These are phyloP conservation scores for Alentia gelatinosa DNA, from an alignment of 2,888 invertebrate species.

Conservation along the genomic window DNA sequence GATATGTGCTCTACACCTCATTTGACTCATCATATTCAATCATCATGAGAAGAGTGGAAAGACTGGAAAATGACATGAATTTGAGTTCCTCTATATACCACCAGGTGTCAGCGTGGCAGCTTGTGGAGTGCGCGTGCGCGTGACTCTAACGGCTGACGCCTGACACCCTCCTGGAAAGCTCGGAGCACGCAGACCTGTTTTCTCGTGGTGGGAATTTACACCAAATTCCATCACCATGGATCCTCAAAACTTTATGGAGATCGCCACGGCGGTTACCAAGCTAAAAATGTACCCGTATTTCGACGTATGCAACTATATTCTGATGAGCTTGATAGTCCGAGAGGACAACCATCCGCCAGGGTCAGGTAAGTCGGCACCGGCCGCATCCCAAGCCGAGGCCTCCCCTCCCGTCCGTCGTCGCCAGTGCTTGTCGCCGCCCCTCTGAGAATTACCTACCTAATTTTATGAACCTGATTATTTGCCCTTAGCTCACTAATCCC, in stretches of 20 bases:
- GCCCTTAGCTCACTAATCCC: too few species aligned
- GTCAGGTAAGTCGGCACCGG: conserved; percentile 63
- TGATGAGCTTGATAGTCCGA: conserved; percentile 95
- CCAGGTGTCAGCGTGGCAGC: background rate
- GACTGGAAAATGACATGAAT: too few species aligned
- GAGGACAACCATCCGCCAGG: conserved; percentile 85
- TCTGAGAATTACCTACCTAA: too few species aligned
- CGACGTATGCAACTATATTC: conserved; percentile 97
- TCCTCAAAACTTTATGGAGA: conserved; percentile 83
- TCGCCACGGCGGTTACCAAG: conserved; percentile 99
- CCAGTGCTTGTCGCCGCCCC: background rate
- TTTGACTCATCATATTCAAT: too few species aligned
- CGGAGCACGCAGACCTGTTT: background rate
- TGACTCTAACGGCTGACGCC: background rate
- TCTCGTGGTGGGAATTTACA: conserved; percentile 31
- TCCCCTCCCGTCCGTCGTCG: background rate
- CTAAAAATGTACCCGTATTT: conserved; percentile 99
- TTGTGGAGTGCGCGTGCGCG: background rate
- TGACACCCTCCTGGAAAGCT: background rate
- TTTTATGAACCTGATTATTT: too few species aligned
- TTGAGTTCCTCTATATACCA: background rate
- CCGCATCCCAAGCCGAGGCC: background rate
- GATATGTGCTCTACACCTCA: too few species aligned
- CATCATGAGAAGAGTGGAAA: too few species aligned
- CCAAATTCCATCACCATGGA: conserved; percentile 50